Evolutionary conservation across 2,888 invertebrate genomes (phyloP).

Genomic region (Oscheius sp.): DNA sequence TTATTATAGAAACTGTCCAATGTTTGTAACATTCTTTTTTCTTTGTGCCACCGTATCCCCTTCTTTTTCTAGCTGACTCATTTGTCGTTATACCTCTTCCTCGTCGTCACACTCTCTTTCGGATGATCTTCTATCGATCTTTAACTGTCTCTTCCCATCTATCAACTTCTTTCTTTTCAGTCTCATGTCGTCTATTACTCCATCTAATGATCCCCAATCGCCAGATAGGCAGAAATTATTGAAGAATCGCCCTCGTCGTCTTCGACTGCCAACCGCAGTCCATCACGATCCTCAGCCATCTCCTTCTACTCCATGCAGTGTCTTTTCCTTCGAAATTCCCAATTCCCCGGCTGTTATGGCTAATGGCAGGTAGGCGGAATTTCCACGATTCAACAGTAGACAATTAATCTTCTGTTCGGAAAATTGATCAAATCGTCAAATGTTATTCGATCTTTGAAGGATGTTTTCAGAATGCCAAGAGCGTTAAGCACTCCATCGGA

Average conservation of each 20-base stretch:
- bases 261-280: constrained; percentile 7
- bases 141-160: not conserved
- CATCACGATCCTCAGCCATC: constrained; percentile 16
- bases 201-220: not conserved
- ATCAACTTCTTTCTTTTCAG: not conserved
- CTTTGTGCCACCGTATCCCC: no score
- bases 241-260: not conserved
- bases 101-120: not conserved
- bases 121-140: not conserved
- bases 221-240: not conserved
- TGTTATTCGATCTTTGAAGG: not conserved
- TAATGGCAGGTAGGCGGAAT: constrained; percentile 12
- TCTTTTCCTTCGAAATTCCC: constrained; percentile 33
- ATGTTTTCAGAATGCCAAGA: constrained; percentile 2
- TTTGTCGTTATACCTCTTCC: no score
- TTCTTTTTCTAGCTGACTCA: no score
- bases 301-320: constrained; percentile 28
- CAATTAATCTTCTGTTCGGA: not conserved
- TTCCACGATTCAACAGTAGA: not conserved
- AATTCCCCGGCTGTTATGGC: constrained; percentile 30
- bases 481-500: not conserved
- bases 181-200: not conserved
- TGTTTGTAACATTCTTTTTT: no score
- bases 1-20: no score
- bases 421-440: not conserved